Evolutionary conservation across 2,888 invertebrate genomes (phyloP).

Genomic region (Branchipolynoe longqiensis): DNA sequence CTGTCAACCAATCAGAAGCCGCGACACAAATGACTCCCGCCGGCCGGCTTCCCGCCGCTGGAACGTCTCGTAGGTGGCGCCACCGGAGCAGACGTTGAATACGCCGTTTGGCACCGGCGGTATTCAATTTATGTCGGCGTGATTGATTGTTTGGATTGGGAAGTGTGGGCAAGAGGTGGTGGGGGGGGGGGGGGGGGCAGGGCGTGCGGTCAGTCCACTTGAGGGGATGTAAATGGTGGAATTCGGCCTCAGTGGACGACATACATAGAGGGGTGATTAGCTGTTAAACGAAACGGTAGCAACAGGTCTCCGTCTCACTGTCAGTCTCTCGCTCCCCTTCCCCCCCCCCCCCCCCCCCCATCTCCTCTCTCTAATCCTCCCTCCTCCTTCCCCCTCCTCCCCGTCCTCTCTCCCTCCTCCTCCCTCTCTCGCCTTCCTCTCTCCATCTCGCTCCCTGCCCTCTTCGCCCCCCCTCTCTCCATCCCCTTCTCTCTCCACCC

Average conservation of each 20-base stretch:
- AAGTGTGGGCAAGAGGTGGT: not conserved
- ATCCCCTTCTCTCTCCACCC: too few species aligned
- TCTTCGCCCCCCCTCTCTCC: too few species aligned
- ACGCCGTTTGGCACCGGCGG: conserved; percentile 38
- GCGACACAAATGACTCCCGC: conserved; percentile 28
- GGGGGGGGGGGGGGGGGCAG: not conserved
- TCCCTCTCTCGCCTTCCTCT: too few species aligned
- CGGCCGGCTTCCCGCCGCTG: too few species aligned
- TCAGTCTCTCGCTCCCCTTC: too few species aligned
- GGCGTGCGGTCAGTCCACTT: not conserved
- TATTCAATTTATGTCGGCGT: conserved; percentile 32
- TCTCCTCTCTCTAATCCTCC: too few species aligned
- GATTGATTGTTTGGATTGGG: conserved; percentile 35
- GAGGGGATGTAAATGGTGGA: conserved; percentile 11
- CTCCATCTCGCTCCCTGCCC: too few species aligned
- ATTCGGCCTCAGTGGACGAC: conserved; percentile 5
- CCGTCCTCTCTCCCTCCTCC: too few species aligned
- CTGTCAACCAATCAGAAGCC: conserved; percentile 13
- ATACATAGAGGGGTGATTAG: conserved; percentile 20
- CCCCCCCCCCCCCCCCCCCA: too few species aligned
- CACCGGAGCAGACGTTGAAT: conserved; percentile 20
- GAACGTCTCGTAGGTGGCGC: conserved; percentile 20
- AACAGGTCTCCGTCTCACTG: conserved; percentile 17
- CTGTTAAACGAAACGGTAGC: conserved; percentile 4
- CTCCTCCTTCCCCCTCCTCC: too few species aligned